A percentile compares a stretch with the other conserved stretches of the same genome.
phyloP scores from a whole-genome alignment of 2,888 invertebrate species.

The Pristionchus arcanus region DNA sequence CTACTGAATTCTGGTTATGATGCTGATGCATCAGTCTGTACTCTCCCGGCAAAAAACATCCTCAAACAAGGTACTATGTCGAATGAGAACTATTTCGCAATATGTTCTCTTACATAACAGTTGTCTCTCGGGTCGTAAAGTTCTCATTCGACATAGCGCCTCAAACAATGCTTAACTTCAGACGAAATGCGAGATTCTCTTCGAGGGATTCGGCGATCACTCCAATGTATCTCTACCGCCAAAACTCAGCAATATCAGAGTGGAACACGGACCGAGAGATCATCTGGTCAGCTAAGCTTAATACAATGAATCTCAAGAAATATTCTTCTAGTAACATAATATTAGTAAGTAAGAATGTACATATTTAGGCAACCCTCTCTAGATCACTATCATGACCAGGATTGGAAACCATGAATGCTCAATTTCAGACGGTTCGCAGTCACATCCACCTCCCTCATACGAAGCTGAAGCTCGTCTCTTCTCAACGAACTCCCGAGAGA shows the following conservation, averaged over 20 bases:
- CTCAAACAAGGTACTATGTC: no score
- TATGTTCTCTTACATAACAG: no score
- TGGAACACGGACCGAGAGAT: constrained; percentile 71
- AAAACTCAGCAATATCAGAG: constrained; percentile 70
- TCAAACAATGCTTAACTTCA: constrained; percentile 55
- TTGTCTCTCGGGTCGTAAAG: no score
- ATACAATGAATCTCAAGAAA: no score
- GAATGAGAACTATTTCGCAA: no score
- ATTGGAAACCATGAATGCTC: neutral
- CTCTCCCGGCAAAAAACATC: constrained; percentile 51
- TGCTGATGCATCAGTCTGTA: neutral
- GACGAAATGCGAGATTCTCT: constrained; percentile 75
- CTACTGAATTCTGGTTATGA: neutral
- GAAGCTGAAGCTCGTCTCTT: constrained; percentile 69
- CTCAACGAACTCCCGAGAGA: constrained; percentile 72
- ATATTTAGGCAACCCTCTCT: no score
- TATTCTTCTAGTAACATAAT: no score
- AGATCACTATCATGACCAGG: no score
- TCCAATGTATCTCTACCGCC: constrained; percentile 67
- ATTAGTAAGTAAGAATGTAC: no score
- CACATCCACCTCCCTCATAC: constrained; percentile 70
- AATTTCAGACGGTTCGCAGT: constrained; percentile 69
- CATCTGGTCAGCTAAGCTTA: constrained; percentile 65
- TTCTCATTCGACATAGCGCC: no score
- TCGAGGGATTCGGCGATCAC: constrained; percentile 74